phyloP scores from a whole-genome alignment of 1,140 invertebrate species.

The Adoxophyes honmai region DNA sequence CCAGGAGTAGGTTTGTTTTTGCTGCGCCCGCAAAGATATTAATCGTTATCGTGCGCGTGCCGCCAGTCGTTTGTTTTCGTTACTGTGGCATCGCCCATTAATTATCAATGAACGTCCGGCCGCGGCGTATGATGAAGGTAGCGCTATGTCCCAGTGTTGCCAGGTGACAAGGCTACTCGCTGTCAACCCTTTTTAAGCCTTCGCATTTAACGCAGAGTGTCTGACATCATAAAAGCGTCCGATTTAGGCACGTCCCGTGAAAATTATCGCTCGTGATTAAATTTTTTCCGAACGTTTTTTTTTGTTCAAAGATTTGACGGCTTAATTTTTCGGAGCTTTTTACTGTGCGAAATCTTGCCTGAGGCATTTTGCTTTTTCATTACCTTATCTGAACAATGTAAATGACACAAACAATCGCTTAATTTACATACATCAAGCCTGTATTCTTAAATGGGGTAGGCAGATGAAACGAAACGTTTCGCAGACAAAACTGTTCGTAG shows the following conservation, averaged over 20 bases:
- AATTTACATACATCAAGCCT: too few relatives aligned
- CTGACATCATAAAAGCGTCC: constrained; percentile 75
- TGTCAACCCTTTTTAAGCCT: constrained; percentile 76
- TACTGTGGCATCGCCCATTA: constrained; percentile 72
- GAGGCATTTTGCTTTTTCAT: too few relatives aligned
- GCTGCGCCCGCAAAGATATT: constrained; percentile 66
- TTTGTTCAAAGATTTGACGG: constrained; percentile 7
- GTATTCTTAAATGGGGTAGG: too few relatives aligned
- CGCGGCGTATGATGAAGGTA: constrained; percentile 67
- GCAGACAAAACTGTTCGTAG: too few relatives aligned
- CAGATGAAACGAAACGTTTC: too few relatives aligned
- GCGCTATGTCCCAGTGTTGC: constrained; percentile 60
- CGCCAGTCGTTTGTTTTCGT: constrained; percentile 73
- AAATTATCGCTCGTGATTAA: constrained; percentile 65
- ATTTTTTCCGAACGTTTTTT: constrained; percentile 45
- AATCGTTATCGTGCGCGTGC: constrained; percentile 72
- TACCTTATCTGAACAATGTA: too few relatives aligned
- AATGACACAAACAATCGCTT: too few relatives aligned
- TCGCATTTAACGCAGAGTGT: constrained; percentile 67
- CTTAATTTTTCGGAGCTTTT: not conserved
- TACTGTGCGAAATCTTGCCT: not conserved
- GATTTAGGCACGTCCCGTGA: constrained; percentile 59
- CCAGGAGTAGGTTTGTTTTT: constrained; percentile 72
- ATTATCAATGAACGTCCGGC: constrained; percentile 75
- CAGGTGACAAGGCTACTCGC: constrained; percentile 69